phyloP scores from a whole-genome alignment of 2,113 vertebrate genomes.

The Neotoma lepida region DNA sequence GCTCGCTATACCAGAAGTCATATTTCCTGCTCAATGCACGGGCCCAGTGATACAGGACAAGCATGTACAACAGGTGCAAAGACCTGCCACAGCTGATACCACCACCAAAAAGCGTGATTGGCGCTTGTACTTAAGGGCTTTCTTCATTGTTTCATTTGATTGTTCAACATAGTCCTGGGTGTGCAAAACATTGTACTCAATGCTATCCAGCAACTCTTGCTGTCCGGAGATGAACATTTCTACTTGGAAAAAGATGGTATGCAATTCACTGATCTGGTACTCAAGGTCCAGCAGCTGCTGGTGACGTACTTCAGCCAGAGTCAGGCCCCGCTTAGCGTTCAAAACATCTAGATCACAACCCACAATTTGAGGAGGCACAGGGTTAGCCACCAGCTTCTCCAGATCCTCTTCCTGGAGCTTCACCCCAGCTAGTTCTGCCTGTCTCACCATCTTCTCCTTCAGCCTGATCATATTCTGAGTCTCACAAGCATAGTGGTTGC shows the following conservation, averaged over 20 bases:
- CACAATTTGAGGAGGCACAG: conserved; percentile 69
- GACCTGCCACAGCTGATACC: conserved; percentile 11
- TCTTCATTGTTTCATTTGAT: conserved; percentile 78
- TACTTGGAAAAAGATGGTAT: conserved; percentile 80
- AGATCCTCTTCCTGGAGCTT: conserved; percentile 71
- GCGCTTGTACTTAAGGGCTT: conserved; percentile 76
- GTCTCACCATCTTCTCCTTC: conserved; percentile 82
- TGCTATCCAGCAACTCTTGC: conserved; percentile 79
- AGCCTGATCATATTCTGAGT: conserved; percentile 76
- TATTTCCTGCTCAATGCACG: conserved; percentile 23
- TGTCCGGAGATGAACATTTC: conserved; percentile 79
- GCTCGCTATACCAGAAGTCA: background rate
- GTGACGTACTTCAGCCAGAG: conserved; percentile 75
- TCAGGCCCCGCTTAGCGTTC: conserved; percentile 71
- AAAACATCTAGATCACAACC: conserved; percentile 80
- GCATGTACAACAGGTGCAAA: conserved; percentile 83
- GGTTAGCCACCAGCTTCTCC: conserved; percentile 72
- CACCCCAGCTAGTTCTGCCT: conserved; percentile 81
- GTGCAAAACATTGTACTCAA: conserved; percentile 81
- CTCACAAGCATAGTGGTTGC: conserved; percentile 78
- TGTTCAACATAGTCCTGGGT: conserved; percentile 79
- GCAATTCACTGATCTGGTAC: conserved; percentile 80
- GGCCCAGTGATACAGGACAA: conserved; percentile 51
- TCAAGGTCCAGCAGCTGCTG: conserved; percentile 84
- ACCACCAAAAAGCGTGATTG: conserved; percentile 73